Evolutionary conservation across 2,113 vertebrate genomes (phyloP), one percentile per base, ranked within the genome.

Genomic region (Numenius arquata): DNA sequence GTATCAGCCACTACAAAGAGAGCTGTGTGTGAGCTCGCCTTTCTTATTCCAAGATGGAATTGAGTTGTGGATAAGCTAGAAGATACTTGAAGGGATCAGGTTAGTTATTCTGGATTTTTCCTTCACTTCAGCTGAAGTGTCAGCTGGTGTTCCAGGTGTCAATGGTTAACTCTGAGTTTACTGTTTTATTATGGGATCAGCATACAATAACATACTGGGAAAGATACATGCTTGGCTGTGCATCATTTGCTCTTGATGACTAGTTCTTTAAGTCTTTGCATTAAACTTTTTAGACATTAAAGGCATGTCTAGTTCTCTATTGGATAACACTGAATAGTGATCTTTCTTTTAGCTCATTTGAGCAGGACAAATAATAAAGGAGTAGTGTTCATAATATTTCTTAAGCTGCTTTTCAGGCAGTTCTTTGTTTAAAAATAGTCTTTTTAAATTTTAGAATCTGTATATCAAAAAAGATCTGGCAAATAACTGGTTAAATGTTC

Each of bases 1-100:
- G 6, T 70, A 23, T 36, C 61, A 34, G 41, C 56, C 78, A 21
- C 41, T 36, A 1, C 41, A 32, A 17, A 34, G 34, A 18, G 58
- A 70, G 30, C 12, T 71, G 47, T 34, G 45, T 27, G 50, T n/a
- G 67, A 81, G 15, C 23, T 62, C 47, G n/a, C 16, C 56, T 73
- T 30, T 16, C 6, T 45, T 53, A 41, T 1, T 45, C 50, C 38
- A 25, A n/a, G 45, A 5, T 38, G 15, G 40, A 59, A 0, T 0
- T n/a, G 29, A 67, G 16, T 25, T 83, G 47, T 32, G 65, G 36
- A 61, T 48, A 43, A 81, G 34, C 48, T 62, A 38, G 29, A 84
- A 88, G 11, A 32, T 40, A 23, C 36, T 53, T 72, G 68, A 62
- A 90, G 18, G 23, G 66, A 67, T 53, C 15, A 14, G 15, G 5